Conservation (phyloP, 2,113 vertebrate genomes). For the Engraulis encrasicolus region DNA sequence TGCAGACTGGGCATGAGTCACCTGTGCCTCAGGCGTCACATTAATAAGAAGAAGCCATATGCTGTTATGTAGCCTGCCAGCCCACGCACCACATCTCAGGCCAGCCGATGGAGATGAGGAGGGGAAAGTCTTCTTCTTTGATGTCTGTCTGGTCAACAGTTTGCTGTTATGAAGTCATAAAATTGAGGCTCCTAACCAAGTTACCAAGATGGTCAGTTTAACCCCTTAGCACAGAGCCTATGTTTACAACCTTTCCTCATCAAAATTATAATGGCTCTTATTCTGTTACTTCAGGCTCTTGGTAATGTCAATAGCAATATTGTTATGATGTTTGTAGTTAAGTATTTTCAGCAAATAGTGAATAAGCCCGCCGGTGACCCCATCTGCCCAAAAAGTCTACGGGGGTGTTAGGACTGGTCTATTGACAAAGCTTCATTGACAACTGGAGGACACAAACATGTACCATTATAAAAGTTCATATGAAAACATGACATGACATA, state of each 20-base stretch:
- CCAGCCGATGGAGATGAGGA: not conserved
- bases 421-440: not conserved
- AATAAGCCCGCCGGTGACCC: too few species aligned
- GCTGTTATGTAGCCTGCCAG: not conserved
- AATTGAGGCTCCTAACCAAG: too few species aligned
- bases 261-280: too few species aligned
- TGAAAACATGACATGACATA: not conserved
- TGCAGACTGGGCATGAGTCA: not conserved
- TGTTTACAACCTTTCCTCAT: too few species aligned
- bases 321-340: too few species aligned
- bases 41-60: not conserved
- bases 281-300: too few species aligned
- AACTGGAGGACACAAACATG: not conserved
- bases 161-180: slow-evolving; percentile 4
- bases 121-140: not conserved
- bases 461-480: not conserved
- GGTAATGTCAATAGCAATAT: too few species aligned
- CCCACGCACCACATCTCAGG: not conserved
- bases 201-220: not conserved
- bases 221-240: too few species aligned
- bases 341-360: too few species aligned
- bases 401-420: not conserved
- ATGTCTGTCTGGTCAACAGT: not conserved
- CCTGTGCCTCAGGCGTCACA: not conserved
- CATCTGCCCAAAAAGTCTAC: too few species aligned